A percentile compares a stretch with the other conserved stretches of the same genome.
phyloP scores from a whole-genome alignment of 2,113 vertebrate species.

The Ursus arctos region DNA sequence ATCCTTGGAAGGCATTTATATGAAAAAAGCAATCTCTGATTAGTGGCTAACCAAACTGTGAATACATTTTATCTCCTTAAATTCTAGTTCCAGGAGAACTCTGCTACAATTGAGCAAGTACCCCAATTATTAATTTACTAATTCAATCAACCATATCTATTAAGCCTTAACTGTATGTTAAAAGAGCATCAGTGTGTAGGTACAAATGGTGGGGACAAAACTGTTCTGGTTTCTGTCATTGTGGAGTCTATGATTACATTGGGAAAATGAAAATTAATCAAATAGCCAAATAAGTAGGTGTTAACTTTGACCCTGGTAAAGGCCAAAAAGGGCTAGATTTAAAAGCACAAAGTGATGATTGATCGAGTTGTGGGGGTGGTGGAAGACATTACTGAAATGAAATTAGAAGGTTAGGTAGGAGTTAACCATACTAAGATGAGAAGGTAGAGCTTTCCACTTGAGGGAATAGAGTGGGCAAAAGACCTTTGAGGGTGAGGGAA shows the following conservation, averaged over 20 bases:
- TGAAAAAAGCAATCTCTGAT: background rate
- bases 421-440: background rate
- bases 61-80: background rate
- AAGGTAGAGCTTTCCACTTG: background rate
- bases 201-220: background rate
- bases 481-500: background rate
- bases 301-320: background rate
- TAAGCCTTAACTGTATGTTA: background rate
- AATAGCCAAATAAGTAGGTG: background rate
- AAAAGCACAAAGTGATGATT: background rate
- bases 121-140: background rate
- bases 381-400: background rate
- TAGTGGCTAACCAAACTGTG: background rate
- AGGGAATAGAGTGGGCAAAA: background rate
- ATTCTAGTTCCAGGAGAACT: background rate
- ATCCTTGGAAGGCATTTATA: background rate
- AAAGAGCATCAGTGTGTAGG: background rate
- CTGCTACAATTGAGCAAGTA: background rate
- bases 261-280: background rate
- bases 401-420: background rate
- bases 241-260: background rate
- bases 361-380: background rate
- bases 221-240: background rate
- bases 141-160: background rate
- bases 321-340: background rate